Evolutionary conservation across 2,113 vertebrate genomes (phyloP), one percentile per base, ranked within the genome.

Genomic region (Beaufortia kweichowensis): DNA sequence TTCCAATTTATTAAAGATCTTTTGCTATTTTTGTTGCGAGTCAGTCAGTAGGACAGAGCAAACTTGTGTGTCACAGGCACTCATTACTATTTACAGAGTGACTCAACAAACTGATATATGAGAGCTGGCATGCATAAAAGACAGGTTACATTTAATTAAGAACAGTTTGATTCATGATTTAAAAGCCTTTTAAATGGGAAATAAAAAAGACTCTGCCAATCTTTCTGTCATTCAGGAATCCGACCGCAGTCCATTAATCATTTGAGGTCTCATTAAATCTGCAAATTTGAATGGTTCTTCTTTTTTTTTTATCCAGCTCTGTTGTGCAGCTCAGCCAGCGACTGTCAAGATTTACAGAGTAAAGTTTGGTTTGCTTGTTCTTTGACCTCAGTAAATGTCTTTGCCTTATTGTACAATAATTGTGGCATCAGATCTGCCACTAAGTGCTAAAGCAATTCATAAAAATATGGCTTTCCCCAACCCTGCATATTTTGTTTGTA

Each of bases 401-500:
- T 53, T 15, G 33, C 77, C 74, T 15, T 76, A 56, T 81, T 83
- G 83, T 81, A 82, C 31, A 23, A 81, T 87, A 86, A 89, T 82
- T 87, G 79, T 62, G 78, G 82, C 79, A 85, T 85, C 80, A 79
- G 59, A 76, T 41, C 78, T 33, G 75, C 80, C 82, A 69, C 81
- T 24, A 83, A 84, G 50, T 65, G 75, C 71, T 75, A 71, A 77
- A 80, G 79, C 48, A 48, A 89, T 82, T 81, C 82, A 86, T 84
- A 80, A 82, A 81, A 81, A 83, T 50, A 53, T 59, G 61, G 41
- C 24, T 66, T 80, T 83, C 70, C 23, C 62, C 21, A 59, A 39
- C 24, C 21, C 56, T 57, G 62, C 55, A 79, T 78, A 80, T 78
- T 81, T 83, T 81, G 70, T 85, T 84, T 87, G 72, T 85, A 87